Evolutionary conservation across 2,113 vertebrate species (phyloP), one percentile per base, ranked within the genome.

Genomic region (Oceanodroma tethys): DNA sequence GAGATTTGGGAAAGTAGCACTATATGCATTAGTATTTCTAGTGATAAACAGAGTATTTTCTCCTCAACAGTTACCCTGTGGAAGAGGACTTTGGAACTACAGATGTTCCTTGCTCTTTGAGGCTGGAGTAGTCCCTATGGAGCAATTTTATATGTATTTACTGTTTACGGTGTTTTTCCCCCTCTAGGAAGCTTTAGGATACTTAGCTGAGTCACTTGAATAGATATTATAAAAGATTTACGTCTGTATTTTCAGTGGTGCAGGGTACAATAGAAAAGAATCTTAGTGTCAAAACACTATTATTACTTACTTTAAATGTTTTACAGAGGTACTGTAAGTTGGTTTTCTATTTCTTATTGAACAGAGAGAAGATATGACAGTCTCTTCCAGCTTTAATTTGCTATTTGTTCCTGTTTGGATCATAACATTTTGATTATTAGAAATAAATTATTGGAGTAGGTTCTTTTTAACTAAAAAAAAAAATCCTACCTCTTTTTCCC

Each of bases 401-500:
- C 25, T 30, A 63, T 81, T 94, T 94, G 14, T 70, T 86, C 18
- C 22, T 71, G 29, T 86, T 70, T 91, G 32, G 42, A 19, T 59
- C 19, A 78, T 19, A 86, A 71, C 15, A 52, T 59, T 93, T 62
- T 71, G 42, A 45, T 81, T 91, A 88, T 71, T 88, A 73, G 9
- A 90, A 66, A 22, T 38, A 73, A 86, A 56, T 53, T 83, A 66
- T 14, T 73, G 16, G 10, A 80, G 12, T 18, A 52, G 18, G 17
- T 79, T 62, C 4, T 47, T 71, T 76, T 43, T 53, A 85, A 43
- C 43, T 13, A n/a, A 6, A 40, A 62, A 48, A 40, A 32, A 40
- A 36, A 14, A 13, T 1, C 3, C 2, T 53, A 12, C 6, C 2
- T 60, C 3, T 40, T 76, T 58, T 45, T 2, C 5, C 6, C 6